Evolutionary conservation across 2,888 invertebrate species (phyloP), one percentile per base, ranked within the genome.

Genomic region (Magallana nippona): DNA sequence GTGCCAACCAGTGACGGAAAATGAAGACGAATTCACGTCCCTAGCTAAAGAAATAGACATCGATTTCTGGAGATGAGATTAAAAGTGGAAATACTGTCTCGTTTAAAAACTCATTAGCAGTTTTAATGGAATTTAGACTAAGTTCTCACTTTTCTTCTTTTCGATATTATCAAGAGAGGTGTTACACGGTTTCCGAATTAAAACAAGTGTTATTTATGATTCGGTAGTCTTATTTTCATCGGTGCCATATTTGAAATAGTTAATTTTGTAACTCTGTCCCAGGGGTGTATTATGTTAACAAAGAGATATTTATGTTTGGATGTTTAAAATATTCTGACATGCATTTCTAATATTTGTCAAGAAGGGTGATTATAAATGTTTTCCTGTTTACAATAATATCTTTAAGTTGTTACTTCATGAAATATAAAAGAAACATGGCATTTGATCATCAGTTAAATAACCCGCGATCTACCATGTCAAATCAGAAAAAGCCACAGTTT

Each of bases 361-460:
- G 71, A 15, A 71, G 27, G 27, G 32, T 71, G 71, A 71, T 27
- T 71, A 32, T 27, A 32, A 71, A 71, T 17, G 22, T 27, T 71
- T 22, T 27, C 3, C 32, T 27, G 27, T 15, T 32, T 15, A 27
- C 32, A 32, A 71, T 27, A 27, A 27, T 27, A 71, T 8, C 32
- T 71, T 71, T 32, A 32, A 71, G 32, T 71, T 11, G 71, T 71
- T 71, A 71, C 71, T 71, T 71, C 22, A 27, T 71, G 71, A 27
- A 22, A 71, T 71, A 71, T 22, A 71, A 71, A 71, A 27, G 71
- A 71, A 71, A 71, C 71, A 71, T 71, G 71, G 27, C 71, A 71
- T 71, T 11, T 27, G 71, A 27, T 71, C 71, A 71, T 71, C 71
- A 27, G 71, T 71, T 71, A 71, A 27, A 71, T 15, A 71, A 71